These are phyloP conservation scores for Polymixis flavicincta DNA, from an alignment of 2,888 invertebrate species.

Conservation along the genomic window DNA sequence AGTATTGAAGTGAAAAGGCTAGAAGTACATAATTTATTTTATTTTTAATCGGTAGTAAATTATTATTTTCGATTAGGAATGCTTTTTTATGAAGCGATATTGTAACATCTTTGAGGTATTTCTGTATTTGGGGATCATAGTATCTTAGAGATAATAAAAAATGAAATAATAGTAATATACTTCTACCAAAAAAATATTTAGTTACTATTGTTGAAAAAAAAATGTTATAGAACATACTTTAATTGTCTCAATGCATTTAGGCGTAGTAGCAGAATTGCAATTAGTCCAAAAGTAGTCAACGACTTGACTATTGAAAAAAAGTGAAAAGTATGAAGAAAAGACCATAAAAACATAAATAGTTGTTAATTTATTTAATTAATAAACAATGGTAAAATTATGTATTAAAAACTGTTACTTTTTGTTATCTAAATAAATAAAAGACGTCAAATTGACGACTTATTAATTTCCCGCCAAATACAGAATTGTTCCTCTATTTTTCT, in stretches of 20 bases:
- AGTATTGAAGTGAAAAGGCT: background rate
- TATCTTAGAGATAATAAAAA: background rate
- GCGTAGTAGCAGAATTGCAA: slow-evolving; percentile 10
- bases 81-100: slow-evolving; percentile 22
- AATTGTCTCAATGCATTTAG: slow-evolving; percentile 26
- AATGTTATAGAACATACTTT: slow-evolving; percentile 4
- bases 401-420: background rate
- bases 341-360: background rate
- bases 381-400: slow-evolving; percentile 14
- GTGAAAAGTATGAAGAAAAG: background rate
- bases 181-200: background rate
- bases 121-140: slow-evolving; percentile 55
- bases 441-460: slow-evolving; percentile 30
- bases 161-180: background rate
- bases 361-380: slow-evolving; percentile 32
- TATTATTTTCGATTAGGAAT: slow-evolving; percentile 17
- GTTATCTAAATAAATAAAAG: background rate
- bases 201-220: background rate
- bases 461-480: slow-evolving; percentile 69
- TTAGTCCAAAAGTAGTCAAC: slow-evolving; percentile 23
- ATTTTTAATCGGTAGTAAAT: slow-evolving; percentile 30
- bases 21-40: slow-evolving; percentile 32
- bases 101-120: slow-evolving; percentile 45
- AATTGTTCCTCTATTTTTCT: slow-evolving; percentile 41
- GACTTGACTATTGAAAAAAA: background rate